These are phyloP conservation scores for Pyrocoelia pectoralis DNA, from an alignment of 2,888 invertebrate species.

Conservation along the genomic window DNA sequence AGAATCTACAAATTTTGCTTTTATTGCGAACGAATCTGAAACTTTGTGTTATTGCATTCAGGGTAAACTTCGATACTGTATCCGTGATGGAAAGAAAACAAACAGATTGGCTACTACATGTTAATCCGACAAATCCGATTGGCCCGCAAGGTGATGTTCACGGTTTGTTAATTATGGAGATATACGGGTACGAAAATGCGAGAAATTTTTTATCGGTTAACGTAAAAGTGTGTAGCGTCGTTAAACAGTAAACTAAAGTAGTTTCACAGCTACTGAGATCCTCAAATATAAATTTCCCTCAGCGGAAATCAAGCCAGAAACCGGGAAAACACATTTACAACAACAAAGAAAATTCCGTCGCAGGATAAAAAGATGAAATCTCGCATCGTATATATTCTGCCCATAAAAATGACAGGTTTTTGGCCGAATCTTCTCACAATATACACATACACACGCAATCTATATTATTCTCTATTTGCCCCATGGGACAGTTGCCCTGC, in stretches of 20 bases:
- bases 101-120: slow-evolving; percentile 24
- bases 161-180: not conserved
- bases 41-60: too few relatives aligned
- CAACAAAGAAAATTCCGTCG: slow-evolving; percentile 53
- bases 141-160: too few relatives aligned
- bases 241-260: slow-evolving; percentile 33
- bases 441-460: slow-evolving; percentile 44
- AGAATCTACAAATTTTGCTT: not conserved
- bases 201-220: slow-evolving; percentile 15
- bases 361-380: slow-evolving; percentile 52
- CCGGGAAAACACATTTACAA: slow-evolving; percentile 51
- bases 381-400: slow-evolving; percentile 50
- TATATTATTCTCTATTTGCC: slow-evolving; percentile 51
- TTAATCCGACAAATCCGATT: slow-evolving; percentile 28
- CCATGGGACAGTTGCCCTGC: slow-evolving; percentile 45
- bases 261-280: slow-evolving; percentile 38
- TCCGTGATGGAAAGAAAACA: slow-evolving; percentile 18
- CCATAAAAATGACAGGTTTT: slow-evolving; percentile 53
- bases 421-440: slow-evolving; percentile 47
- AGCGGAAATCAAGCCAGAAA: slow-evolving; percentile 55
- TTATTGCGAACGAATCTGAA: not conserved
- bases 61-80: too few relatives aligned
- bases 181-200: not conserved
- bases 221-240: slow-evolving; percentile 27
- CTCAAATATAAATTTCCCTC: slow-evolving; percentile 56